phyloP scores from a whole-genome alignment of 2,888 invertebrate species.

The Eudasyphora cyanicolor region DNA sequence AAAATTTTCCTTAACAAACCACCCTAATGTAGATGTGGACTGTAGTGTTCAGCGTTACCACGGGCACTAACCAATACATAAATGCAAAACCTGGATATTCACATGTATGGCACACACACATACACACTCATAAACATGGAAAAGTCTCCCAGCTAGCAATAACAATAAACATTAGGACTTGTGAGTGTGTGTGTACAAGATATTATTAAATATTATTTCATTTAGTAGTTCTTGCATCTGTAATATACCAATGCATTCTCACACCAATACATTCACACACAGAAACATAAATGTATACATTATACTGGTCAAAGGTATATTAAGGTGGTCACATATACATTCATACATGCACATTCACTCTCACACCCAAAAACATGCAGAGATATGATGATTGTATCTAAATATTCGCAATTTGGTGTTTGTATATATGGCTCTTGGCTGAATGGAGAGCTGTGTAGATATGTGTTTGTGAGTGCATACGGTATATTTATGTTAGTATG shows the following conservation, averaged over 20 bases:
- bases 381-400: slow-evolving; percentile 1
- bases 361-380: neutral
- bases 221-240: slow-evolving; percentile 16
- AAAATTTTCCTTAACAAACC: too few relatives aligned
- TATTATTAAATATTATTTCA: slow-evolving; percentile 34
- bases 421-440: neutral
- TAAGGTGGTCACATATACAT: neutral
- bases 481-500: slow-evolving; percentile 46
- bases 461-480: slow-evolving; percentile 1
- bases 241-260: neutral
- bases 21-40: neutral
- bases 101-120: neutral
- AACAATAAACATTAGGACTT: slow-evolving; percentile 9
- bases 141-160: neutral
- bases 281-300: neutral
- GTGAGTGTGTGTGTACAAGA: neutral
- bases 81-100: neutral
- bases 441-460: neutral
- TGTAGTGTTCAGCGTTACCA: neutral
- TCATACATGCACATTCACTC: neutral
- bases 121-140: neutral
- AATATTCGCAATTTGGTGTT: neutral
- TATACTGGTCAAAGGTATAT: neutral
- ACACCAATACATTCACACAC: neutral
- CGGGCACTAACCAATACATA: neutral